Evolutionary conservation across 2,113 vertebrate species (phyloP), one percentile per base, ranked within the genome.

Genomic region (Misgurnus anguillicaudatus): DNA sequence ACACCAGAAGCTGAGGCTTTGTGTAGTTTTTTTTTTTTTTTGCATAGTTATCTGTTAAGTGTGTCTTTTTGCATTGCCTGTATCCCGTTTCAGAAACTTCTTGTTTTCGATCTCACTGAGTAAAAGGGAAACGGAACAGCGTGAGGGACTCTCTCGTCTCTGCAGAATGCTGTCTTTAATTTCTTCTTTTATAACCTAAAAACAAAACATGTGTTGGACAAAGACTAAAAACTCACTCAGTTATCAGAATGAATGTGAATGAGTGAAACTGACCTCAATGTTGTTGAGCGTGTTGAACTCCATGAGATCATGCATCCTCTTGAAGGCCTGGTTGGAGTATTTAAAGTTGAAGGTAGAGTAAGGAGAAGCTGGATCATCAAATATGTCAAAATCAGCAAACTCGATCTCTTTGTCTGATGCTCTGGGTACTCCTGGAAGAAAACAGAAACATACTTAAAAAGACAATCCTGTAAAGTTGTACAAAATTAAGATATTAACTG

Each of bases 261-360:
- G 13, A 31, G 17, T 0, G 48, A 24, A 53, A n/a, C 76, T 71
- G 19, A 99, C 98, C 48, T 98, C 94, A 11, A 99, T 93, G 86
- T 98, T 99, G 89, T 99, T 99, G 72, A 98, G 92, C 0, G 98
- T 98, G 84, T 99, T 99, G 91, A 99, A 99, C 82, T 99, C 93
- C 98, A 99, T 99, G 4, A 99, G 92, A 82, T 98, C 95, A 1
- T 99, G 98, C 6, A 99, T 92, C 81, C 94, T 94, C 72, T 90
- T 94, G 86, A 94, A 99, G 2, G 96, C 96, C 80, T 96, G 91
- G 38, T 98, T 98, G 81, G 95, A 84, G 89, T 99, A 99, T 38
- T 97, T 94, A 85, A 99, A 99, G 89, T 99, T 99, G 86, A 99
- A 99, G 0, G 98, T 99, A 21, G 98, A 99, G 88, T 94, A 99